Base-by-base conservation (phyloP, 2,113 vertebrate species). In the Mohoua ochrocephala region DNA sequence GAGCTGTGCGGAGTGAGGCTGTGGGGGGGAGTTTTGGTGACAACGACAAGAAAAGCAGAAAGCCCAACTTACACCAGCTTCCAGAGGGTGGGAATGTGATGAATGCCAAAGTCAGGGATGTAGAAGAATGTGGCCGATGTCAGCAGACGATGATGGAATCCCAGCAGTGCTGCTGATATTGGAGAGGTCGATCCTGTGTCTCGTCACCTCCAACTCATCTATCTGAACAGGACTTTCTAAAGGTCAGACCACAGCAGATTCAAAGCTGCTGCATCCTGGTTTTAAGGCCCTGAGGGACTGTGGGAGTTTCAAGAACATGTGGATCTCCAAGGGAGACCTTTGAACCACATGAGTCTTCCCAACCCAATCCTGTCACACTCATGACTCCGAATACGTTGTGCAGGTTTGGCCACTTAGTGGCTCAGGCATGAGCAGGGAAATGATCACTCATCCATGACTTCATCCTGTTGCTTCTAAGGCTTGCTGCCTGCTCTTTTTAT, bases 221-320 rank as follows among this genome's bases (percentile, higher is more conserved):
- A 4, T 35, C 91, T 82, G 53, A 69, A 35, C 7, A 73, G 54
- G 52, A 53, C 50, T 69, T 87, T 41, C 39, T 22, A 69, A 71
- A 87, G 87, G 78, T 89, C 84, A 87, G 75, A 87, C 31, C 89
- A 82, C 74, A 59, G 28, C 39, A 80, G 59, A 59, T 67, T 41
- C 67, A 27, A 31, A 91, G 93, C 70, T 84, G 20, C 69, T 91
- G 87, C 82, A 19, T 22, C 73, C 78, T 65, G 74, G 19, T 80
- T 97, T 94, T 90, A 54, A 90, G 87, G 84, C 90, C 90, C 93
- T 65, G 78, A 90, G 94, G 95, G 94, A 69, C 89, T 90, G 53
- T n/a, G 75, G 89, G 84, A 89, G 59, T 76, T 77, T 67, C 78
- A 80, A 74, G 91, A 77, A 80, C 61, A 10, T 84, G 50, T 37